Evolutionary conservation across 2,888 invertebrate genomes (phyloP), one percentile per base, ranked within the genome.

Genomic region (Callimorpha dominula): DNA sequence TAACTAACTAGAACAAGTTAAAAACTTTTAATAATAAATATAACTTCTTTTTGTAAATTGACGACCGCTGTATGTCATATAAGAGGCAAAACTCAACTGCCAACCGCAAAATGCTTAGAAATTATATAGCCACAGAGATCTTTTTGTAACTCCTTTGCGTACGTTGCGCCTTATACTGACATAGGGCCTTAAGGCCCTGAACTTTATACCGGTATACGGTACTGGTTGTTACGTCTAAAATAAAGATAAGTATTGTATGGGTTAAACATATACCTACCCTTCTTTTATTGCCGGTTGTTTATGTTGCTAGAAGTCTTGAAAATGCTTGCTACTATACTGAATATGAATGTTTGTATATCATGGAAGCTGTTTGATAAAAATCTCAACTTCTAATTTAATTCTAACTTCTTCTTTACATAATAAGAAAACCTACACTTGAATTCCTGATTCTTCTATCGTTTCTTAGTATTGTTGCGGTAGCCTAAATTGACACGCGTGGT

Each of bases 171-270:
- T 57, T 54, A 40, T 43, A 31, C 43, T 52, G 12, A 54, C 31
- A 42, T 63, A 62, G 31, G 50, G 60, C 40, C n/a, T 49, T 20
- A 31, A 40, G 62, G 31, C 86, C 86, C 68, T 87, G 89, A 87
- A 87, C 88, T 87, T 52, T 67, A 54, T 52, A 52, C 54, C 67
- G 68, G 86, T 85, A 82, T 86, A 78, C 70, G 86, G 84, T 76
- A 85, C 82, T 82, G 86, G 85, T 82, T 81, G 86, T 85, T 85
- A 88, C 86, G 84, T 83, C 81, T 78, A 84, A 83, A 76, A 83
- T 73, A 77, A 78, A 65, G 78, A 70, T 84, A 83, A 81, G 75
- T 80, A 82, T 80, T 46, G 83, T 83, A 85, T 76, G 70, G 65
- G 42, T 60, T 65, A 20, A 66, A 66, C 65, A 62, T 14, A 69